Conservation (phyloP, 2,113 vertebrate genomes). For the Rhynchomys soricoides region DNA sequence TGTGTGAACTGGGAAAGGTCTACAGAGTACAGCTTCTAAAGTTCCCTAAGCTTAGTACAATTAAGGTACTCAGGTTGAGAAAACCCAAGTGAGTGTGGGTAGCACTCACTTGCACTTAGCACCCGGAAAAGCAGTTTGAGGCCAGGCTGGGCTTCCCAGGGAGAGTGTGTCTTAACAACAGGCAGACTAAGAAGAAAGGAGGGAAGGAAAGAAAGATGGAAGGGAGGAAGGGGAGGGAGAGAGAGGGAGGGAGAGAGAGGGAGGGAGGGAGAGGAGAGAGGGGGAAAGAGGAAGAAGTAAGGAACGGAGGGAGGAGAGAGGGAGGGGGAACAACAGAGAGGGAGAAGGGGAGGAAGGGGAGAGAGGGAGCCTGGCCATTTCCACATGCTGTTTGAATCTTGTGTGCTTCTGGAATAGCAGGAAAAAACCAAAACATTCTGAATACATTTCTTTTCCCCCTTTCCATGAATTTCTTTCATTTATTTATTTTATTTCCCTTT, state of each 20-base stretch:
- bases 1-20: neutral
- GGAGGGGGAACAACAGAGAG: too few species aligned
- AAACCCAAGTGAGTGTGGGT: neutral
- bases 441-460: neutral
- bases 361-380: neutral
- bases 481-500: neutral
- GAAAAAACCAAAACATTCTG: neutral
- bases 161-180: neutral
- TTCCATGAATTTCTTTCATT: neutral
- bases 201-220: too few species aligned
- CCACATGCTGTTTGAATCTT: neutral
- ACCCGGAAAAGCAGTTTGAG: neutral
- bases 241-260: neutral
- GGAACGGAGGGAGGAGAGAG: neutral
- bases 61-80: neutral
- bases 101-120: neutral
- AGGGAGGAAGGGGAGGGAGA: neutral
- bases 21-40: neutral
- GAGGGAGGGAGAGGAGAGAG: neutral
- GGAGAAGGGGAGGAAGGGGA: neutral
- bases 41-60: neutral
- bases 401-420: neutral
- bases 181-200: neutral
- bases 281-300: too few species aligned
- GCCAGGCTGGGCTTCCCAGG: neutral